These are phyloP conservation scores for Aplodontia rufa DNA, from an alignment of 2,113 vertebrate genomes.

Conservation along the genomic window DNA sequence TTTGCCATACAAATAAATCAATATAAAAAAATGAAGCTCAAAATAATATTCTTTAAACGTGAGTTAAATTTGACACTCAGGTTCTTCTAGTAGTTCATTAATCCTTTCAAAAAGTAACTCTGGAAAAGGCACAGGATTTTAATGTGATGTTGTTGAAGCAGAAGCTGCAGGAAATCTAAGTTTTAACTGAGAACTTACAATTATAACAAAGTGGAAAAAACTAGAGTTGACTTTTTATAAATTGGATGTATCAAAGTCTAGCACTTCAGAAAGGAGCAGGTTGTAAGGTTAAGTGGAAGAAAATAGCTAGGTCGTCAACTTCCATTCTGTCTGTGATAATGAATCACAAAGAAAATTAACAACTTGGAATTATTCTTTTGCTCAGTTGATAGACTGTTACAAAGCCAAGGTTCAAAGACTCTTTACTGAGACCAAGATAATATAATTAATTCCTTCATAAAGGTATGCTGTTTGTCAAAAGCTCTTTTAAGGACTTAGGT, in stretches of 20 bases:
- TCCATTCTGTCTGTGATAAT: constrained; percentile 14
- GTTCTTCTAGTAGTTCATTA: not conserved
- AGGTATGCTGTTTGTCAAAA: not conserved
- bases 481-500: not conserved
- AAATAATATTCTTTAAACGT: constrained; percentile 22
- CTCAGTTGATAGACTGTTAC: not conserved
- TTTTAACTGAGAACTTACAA: not conserved
- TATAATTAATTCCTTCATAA: constrained; percentile 6
- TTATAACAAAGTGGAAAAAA: not conserved
- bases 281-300: constrained; percentile 21
- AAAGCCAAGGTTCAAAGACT: too few species aligned
- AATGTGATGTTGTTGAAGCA: not conserved
- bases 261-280: not conserved
- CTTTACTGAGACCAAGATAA: too few species aligned
- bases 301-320: not conserved
- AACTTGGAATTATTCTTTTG: constrained; percentile 2
- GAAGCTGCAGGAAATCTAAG: not conserved
- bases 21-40: not conserved
- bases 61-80: not conserved
- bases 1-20: not conserved
- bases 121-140: not conserved
- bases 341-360: constrained; percentile 1
- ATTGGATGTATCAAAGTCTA: not conserved
- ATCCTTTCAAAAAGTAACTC: not conserved
- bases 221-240: not conserved